Evolutionary conservation across 1,140 invertebrate species (phyloP).

Genomic region (Caenorhabditis briggsae): DNA sequence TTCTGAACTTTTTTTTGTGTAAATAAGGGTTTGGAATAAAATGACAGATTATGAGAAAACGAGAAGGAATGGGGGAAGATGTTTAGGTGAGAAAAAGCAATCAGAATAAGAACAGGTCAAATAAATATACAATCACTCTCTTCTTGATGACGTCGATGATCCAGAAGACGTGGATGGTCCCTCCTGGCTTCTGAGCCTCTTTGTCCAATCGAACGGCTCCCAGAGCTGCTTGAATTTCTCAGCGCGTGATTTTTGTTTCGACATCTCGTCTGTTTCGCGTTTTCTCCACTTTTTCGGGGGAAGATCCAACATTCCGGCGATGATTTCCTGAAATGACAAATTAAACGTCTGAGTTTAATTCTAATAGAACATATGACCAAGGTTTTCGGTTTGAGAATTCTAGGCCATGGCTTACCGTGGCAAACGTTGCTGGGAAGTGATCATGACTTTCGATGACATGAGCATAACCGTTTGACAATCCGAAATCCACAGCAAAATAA

Average conservation of each 20-base stretch:
- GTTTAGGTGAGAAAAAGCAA: no score
- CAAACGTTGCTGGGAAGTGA: constrained; percentile 90
- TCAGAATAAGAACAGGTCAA: no score
- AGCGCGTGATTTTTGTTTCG: constrained; percentile 83
- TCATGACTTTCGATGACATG: constrained; percentile 95
- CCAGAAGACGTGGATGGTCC: background rate
- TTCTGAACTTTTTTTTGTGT: constrained; percentile 7
- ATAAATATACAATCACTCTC: background rate
- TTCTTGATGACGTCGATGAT: no score
- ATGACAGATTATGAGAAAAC: no score
- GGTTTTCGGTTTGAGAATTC: background rate
- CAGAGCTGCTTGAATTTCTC: constrained; percentile 83
- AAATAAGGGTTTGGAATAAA: no score
- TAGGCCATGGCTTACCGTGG: constrained; percentile 82
- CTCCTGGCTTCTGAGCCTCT: constrained; percentile 65
- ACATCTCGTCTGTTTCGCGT: constrained; percentile 84
- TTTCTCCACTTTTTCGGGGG: constrained; percentile 88
- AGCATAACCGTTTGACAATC: constrained; percentile 87
- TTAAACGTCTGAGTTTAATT: background rate
- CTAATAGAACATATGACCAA: background rate
- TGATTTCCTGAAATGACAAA: constrained; percentile 85
- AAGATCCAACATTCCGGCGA: constrained; percentile 92
- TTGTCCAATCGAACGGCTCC: constrained; percentile 82
- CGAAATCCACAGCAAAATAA: constrained; percentile 94
- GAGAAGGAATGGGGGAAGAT: no score